A percentile compares a stretch with the other conserved stretches of the same genome.
phyloP scores from a whole-genome alignment of 1,140 invertebrate genomes.

The Atta texana region DNA sequence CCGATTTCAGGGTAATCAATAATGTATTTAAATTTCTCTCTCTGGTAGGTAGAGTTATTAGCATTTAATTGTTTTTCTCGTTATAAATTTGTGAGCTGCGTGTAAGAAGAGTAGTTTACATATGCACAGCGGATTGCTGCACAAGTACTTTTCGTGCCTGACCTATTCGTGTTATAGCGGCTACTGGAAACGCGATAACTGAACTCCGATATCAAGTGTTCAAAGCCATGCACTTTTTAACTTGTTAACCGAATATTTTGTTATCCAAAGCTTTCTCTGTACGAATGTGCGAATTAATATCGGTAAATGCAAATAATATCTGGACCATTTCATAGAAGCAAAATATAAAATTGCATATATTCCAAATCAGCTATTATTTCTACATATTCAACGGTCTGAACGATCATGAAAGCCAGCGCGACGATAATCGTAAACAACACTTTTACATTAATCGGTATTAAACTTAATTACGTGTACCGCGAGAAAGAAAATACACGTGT shows the following conservation, averaged over 20 bases:
- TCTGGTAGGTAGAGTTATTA: slow-evolving; percentile 37
- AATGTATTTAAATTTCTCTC: slow-evolving; percentile 21
- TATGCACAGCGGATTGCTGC: slow-evolving; percentile 51
- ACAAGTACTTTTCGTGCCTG: slow-evolving; percentile 54
- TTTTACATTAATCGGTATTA: not conserved
- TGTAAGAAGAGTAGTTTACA: slow-evolving; percentile 60
- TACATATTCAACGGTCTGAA: not conserved
- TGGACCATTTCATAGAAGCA: slow-evolving; percentile 9
- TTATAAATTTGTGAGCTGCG: slow-evolving; percentile 59
- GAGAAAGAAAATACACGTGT: slow-evolving; percentile 14
- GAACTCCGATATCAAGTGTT: slow-evolving; percentile 55
- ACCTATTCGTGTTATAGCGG: slow-evolving; percentile 56
- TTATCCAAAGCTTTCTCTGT: slow-evolving; percentile 32
- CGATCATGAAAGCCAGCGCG: no score
- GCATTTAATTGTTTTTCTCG: slow-evolving; percentile 58
- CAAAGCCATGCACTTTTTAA: slow-evolving; percentile 55
- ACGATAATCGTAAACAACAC: not conserved
- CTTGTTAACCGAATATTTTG: slow-evolving; percentile 52
- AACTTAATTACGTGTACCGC: not conserved
- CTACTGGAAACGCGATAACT: slow-evolving; percentile 56
- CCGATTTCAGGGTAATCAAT: slow-evolving; percentile 50
- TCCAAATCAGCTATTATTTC: not conserved
- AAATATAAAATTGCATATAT: not conserved
- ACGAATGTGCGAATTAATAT: slow-evolving; percentile 21
- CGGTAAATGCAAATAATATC: slow-evolving; percentile 6